Evolutionary conservation across 2,113 vertebrate species (phyloP).

Genomic region (Helogale parvula): DNA sequence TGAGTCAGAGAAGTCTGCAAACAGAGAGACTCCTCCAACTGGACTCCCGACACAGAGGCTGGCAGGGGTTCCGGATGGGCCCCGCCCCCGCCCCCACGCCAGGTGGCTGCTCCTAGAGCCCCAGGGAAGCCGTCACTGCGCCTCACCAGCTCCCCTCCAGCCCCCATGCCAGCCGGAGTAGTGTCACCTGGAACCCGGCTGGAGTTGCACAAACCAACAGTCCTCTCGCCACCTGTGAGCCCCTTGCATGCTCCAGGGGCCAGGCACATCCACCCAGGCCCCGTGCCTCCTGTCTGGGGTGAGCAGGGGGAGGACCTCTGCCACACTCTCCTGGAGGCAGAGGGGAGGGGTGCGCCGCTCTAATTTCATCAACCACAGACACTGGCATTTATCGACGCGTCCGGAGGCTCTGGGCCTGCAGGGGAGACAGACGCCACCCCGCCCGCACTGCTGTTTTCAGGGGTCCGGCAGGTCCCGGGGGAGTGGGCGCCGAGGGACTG

Average conservation of each 20-base stretch:
- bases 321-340: background rate
- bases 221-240: background rate
- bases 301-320: background rate
- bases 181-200: background rate
- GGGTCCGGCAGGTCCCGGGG: background rate
- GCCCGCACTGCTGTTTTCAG: background rate
- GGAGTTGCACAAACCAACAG: background rate
- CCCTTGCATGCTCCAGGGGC: background rate
- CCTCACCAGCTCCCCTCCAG: background rate
- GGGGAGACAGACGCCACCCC: background rate
- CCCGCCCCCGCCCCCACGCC: background rate
- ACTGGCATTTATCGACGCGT: background rate
- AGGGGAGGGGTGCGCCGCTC: background rate
- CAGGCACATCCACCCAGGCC: background rate
- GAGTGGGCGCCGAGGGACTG: background rate
- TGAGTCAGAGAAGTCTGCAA: background rate
- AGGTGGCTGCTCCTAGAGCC: background rate
- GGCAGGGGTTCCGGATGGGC: too few relatives aligned
- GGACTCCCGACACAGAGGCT: background rate
- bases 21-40: background rate
- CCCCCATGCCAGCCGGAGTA: background rate
- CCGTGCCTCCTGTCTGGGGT: background rate
- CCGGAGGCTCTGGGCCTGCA: fast-evolving
- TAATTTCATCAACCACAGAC: background rate
- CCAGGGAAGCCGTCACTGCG: background rate